Evolutionary conservation across 2,888 invertebrate species (phyloP), one percentile per base, ranked within the genome.

Genomic region (Diplolepis rosae): DNA sequence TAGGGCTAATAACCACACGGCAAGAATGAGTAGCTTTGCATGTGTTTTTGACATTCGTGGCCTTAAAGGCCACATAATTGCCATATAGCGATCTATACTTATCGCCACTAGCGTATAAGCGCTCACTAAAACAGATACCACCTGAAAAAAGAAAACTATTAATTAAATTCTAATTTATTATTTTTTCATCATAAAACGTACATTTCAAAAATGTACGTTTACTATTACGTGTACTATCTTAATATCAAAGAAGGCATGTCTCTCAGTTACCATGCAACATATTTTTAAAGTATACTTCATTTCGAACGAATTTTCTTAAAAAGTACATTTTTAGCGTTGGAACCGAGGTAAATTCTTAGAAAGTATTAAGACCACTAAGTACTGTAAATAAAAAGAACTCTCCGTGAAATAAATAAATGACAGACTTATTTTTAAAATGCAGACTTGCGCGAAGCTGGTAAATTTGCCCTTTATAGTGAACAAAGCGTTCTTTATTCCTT

Each of bases 91-190:
- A 89, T 98, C 97, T 68, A 96, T 92, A 78, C 96, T 96, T 85
- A 98, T 96, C 42, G 96, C 96, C 32, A 98, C 93, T 81, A 98
- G 89, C 0, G 97, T 97, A 87, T 97, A 97, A 2, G 97, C 96
- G 85, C 95, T 95, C 72, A 97, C 95, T 78, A 95, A 90, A 75
- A 95, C 95, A 11, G 95, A 94, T 54, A 95, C 93, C 1, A 93
- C 94, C 89, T 89, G 85, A 1, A 83, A 83, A 70, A 24, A 4
- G 35, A 50, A 54, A 52, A 52, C 7, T 45, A 15, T 2, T 4
- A 15, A 45, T 45, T 18, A 52, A 4, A 2, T 22, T 7, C 45
- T 7, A 7, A 18, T 15, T 32, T 32, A 2, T 2, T 32, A 11
- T 32, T 0, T 32, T 11, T 32, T 32, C 11, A 2, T 32, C 11